A percentile compares a stretch with the other conserved stretches of the same genome.
Conservation (phyloP, 2,797 vertebrate species). For the Neoniphon sammara region DNA sequence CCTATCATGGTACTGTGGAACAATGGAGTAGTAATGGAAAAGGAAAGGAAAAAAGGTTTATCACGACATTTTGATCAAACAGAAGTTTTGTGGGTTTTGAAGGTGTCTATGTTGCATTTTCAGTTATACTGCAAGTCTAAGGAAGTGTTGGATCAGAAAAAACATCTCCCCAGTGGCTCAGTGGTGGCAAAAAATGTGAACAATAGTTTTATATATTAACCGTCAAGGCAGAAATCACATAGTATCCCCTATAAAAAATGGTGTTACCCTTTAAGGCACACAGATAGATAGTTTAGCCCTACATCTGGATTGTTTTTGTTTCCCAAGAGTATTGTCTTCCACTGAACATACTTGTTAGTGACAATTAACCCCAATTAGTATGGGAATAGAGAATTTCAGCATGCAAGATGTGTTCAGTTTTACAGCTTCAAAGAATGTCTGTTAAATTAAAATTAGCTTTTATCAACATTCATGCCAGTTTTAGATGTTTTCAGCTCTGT, state of each 20-base stretch:
- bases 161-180: neutral
- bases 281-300: neutral
- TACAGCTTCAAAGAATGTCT: constrained; percentile 50
- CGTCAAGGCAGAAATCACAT: neutral
- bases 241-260: neutral
- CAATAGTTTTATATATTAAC: neutral
- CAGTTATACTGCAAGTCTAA: neutral
- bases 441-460: constrained; percentile 7
- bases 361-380: constrained; percentile 42
- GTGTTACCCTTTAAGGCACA: neutral
- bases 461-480: constrained; percentile 1
- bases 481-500: constrained; percentile 69
- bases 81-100: neutral
- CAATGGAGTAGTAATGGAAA: neutral
- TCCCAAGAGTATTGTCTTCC: constrained; percentile 41
- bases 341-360: constrained; percentile 29
- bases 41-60: too few relatives aligned
- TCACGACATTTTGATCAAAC: neutral
- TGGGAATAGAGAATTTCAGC: constrained; percentile 34
- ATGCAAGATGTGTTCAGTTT: constrained; percentile 42
- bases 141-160: neutral
- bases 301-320: constrained; percentile 35
- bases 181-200: neutral
- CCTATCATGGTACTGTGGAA: neutral
- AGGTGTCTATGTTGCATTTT: neutral